Evolutionary conservation across 2,888 invertebrate genomes (phyloP).

Genomic region (Brachypterus glaber): DNA sequence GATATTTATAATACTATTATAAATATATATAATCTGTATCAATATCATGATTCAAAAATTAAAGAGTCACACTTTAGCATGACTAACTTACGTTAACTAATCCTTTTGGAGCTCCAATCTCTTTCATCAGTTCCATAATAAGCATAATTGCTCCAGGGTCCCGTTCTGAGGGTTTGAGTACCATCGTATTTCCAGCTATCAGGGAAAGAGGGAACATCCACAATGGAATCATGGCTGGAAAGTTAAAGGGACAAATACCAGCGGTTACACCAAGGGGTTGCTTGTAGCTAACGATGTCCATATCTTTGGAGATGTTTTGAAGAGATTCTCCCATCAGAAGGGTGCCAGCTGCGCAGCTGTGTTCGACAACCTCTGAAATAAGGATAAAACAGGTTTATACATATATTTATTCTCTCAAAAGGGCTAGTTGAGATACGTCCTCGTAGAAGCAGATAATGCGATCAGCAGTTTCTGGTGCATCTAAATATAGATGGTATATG

Average conservation of each 20-base stretch:
- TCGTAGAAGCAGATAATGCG: too few relatives aligned
- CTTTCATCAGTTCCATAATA: constrained; percentile 82
- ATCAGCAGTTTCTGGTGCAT: too few relatives aligned
- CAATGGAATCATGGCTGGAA: constrained; percentile 98
- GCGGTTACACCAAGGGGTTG: constrained; percentile 88
- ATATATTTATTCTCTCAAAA: too few relatives aligned
- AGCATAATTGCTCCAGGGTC: constrained; percentile 96
- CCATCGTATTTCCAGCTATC: constrained; percentile 89
- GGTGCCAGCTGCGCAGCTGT: constrained; percentile 87
- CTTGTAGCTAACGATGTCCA: constrained; percentile 92
- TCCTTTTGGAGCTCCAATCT: constrained; percentile 94
- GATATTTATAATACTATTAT: too few relatives aligned
- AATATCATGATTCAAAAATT: too few relatives aligned
- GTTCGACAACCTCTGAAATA: constrained; percentile 85
- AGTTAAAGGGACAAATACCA: constrained; percentile 97
- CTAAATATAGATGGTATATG: too few relatives aligned
- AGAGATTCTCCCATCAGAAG: constrained; percentile 90
- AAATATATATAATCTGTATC: too few relatives aligned
- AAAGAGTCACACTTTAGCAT: too few relatives aligned
- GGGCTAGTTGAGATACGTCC: too few relatives aligned
- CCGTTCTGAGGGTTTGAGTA: constrained; percentile 94
- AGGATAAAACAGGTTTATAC: too few relatives aligned
- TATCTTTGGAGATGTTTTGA: constrained; percentile 79
- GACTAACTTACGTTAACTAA: constrained; percentile 67
- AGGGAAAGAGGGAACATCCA: constrained; percentile 87